phyloP scores from a whole-genome alignment of 2,797 vertebrate species.

The Lagocephalus sceleratus region DNA sequence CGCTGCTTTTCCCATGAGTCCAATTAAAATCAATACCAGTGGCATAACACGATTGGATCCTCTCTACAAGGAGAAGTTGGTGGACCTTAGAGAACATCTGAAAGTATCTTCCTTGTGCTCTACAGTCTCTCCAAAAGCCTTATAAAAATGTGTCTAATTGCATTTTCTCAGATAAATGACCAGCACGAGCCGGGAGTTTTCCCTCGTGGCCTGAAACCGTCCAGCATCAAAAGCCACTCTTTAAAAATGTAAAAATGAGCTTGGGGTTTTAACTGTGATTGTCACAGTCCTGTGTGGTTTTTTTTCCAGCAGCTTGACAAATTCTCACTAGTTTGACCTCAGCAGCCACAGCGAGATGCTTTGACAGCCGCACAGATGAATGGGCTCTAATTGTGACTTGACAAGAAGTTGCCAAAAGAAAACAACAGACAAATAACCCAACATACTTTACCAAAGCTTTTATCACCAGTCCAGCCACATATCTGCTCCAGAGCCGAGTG shows the following conservation, averaged over 20 bases:
- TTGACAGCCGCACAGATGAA: no score
- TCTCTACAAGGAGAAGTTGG: background rate
- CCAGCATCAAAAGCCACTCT: background rate
- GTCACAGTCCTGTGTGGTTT: no score
- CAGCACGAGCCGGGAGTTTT: background rate
- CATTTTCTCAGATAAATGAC: background rate
- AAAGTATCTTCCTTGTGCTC: background rate
- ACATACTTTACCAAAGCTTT: no score
- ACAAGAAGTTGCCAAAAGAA: no score
- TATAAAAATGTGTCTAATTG: background rate
- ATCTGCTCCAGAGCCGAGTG: no score
- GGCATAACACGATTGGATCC: background rate
- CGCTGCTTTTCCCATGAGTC: background rate
- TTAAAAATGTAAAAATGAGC: background rate
- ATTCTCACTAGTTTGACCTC: no score
- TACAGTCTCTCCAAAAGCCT: background rate
- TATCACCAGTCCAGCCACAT: no score
- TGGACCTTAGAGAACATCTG: background rate
- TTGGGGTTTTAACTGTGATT: no score
- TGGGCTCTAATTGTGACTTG: no score
- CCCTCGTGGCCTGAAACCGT: background rate
- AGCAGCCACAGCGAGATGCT: no score
- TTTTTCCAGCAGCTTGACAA: no score
- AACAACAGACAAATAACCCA: no score
- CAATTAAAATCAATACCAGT: slow-evolving; percentile 1